These are phyloP conservation scores for Pheosia tremula DNA, from an alignment of 2,888 invertebrate species.

Conservation along the genomic window DNA sequence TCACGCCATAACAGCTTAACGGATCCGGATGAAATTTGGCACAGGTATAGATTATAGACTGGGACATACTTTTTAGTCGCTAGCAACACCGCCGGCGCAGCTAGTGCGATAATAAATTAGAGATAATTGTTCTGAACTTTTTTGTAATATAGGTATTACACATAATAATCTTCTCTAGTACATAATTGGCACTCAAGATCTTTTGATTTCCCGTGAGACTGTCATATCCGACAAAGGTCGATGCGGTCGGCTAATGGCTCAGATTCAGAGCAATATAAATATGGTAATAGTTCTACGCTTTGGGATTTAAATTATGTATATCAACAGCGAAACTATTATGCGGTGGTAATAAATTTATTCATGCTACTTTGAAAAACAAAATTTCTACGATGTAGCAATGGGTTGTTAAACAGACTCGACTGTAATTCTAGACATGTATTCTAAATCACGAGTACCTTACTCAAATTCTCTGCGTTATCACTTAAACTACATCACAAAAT, in stretches of 20 bases:
- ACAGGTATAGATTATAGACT: too few relatives aligned
- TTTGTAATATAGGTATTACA: too few relatives aligned
- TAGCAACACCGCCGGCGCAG: too few relatives aligned
- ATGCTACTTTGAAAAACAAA: not conserved
- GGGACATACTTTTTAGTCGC: too few relatives aligned
- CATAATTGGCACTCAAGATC: not conserved
- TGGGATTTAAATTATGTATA: conserved; percentile 1
- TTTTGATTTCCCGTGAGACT: not conserved
- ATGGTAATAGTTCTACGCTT: not conserved
- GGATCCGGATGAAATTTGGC: too few relatives aligned
- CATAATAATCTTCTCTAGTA: not conserved
- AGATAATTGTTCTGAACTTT: too few relatives aligned
- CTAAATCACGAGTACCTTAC: not conserved
- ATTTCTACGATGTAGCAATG: not conserved
- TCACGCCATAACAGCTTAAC: too few relatives aligned
- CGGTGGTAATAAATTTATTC: not conserved
- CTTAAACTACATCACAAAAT: too few relatives aligned
- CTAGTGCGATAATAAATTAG: too few relatives aligned
- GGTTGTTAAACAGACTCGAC: not conserved
- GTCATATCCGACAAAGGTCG: not conserved
- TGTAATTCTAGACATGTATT: not conserved
- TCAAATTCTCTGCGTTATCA: too few relatives aligned
- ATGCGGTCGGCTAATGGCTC: not conserved
- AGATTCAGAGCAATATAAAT: not conserved
- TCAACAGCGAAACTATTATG: not conserved